Conservation (phyloP, 2,113 vertebrate genomes). For the Thalassarche chlororhynchos region DNA sequence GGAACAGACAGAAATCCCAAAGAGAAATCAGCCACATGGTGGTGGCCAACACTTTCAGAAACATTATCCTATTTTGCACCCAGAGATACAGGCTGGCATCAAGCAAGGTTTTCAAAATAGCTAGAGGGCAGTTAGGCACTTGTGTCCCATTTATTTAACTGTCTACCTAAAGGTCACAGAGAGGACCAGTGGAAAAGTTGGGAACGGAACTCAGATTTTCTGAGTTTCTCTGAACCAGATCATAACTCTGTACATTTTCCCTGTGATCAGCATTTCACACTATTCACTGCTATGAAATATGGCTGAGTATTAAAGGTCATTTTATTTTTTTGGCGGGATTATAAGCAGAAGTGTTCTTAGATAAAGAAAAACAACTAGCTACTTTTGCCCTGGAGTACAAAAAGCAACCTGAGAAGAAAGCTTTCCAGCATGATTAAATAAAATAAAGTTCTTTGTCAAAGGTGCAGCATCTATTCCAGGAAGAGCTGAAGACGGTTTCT, state of each 20-base stretch:
- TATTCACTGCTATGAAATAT: neutral
- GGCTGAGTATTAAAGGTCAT: slow-evolving; percentile 1
- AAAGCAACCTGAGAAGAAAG: neutral
- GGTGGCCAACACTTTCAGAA: neutral
- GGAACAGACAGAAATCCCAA: neutral
- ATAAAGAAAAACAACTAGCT: neutral
- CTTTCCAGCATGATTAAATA: neutral
- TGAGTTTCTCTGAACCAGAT: neutral
- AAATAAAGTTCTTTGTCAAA: neutral
- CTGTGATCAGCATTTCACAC: neutral
- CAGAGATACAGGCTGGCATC: neutral
- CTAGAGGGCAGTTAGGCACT: neutral
- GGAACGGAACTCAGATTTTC: neutral
- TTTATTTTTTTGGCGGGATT: neutral
- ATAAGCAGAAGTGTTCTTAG: neutral
- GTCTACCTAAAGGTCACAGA: neutral
- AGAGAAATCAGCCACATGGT: neutral
- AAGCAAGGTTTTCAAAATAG: neutral
- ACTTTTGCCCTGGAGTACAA: neutral
- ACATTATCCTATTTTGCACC: neutral
- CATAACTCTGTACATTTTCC: neutral
- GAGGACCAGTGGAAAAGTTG: neutral
- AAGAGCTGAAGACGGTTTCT: neutral
- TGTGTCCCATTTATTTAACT: neutral
- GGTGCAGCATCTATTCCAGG: neutral